Percentiles rank a stretch among this genome's conserved stretches.
These are phyloP conservation scores for Atherix ibis DNA, from an alignment of 2,888 invertebrate species.

Conservation along the genomic window DNA sequence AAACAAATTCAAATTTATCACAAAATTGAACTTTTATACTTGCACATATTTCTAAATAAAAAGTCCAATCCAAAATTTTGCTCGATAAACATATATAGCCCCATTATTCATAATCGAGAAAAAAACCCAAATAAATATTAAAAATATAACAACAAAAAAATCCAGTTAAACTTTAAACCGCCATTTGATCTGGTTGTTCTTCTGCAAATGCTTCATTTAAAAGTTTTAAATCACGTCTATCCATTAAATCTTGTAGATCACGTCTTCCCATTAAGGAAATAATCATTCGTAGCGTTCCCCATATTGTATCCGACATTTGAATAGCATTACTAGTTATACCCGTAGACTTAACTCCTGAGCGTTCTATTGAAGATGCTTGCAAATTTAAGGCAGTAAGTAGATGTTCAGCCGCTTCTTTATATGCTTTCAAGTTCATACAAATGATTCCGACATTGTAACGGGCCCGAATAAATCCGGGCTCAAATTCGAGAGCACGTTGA, in stretches of 20 bases:
- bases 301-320: slow-evolving; percentile 81
- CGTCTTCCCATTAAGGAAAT: slow-evolving; percentile 61
- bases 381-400: slow-evolving; percentile 84
- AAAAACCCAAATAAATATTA: too few relatives aligned
- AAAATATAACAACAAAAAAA: too few relatives aligned
- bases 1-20: too few relatives aligned
- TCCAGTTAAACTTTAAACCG: too few relatives aligned
- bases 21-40: too few relatives aligned
- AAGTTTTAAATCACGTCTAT: slow-evolving; percentile 42
- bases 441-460: slow-evolving; percentile 96
- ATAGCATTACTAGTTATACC: slow-evolving; percentile 27
- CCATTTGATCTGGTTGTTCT: too few relatives aligned
- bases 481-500: slow-evolving; percentile 72
- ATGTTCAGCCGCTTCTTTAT: slow-evolving; percentile 92
- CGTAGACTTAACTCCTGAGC: slow-evolving; percentile 36
- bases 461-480: slow-evolving; percentile 92
- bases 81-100: too few relatives aligned
- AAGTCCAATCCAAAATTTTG: too few relatives aligned
- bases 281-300: slow-evolving; percentile 84
- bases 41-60: too few relatives aligned
- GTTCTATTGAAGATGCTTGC: slow-evolving; percentile 48
- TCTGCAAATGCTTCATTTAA: too few relatives aligned
- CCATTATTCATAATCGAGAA: too few relatives aligned
- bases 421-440: slow-evolving; percentile 88
- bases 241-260: slow-evolving; percentile 44